Base-by-base conservation (phyloP, 2,797 vertebrate species). In the Phoxinus dragarum region DNA sequence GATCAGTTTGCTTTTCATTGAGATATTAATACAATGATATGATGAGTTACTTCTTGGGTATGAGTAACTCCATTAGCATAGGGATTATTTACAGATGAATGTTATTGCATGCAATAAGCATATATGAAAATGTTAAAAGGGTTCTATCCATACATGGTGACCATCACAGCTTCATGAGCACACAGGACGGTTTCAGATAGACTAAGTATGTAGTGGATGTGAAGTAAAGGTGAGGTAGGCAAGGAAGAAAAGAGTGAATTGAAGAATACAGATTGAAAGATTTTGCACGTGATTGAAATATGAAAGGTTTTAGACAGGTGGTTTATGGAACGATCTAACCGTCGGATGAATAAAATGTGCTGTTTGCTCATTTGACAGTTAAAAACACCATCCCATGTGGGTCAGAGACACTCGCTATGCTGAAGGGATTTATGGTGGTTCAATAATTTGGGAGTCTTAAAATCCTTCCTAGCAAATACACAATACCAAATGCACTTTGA, bases 401-500 rank as follows among this genome's bases (percentile, higher is more conserved):
- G 42, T 68, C 21, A 36, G 40, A 12, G 66, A 23, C 10, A 27
- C 47, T 81, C 19, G 49, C 88, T 85, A 84, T 73, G 27, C 90
- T 85, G 81, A 73, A 44, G 67, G 31, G n/a, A 52, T 74, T 82
- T 66, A 34, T 66, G 14, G 31, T 16, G 27, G 27, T 17, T 17
- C 68, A 38, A 21, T 74, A 2, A 52, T 72, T 49, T 67, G 61
- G 75, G 42, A 85, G 72, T 69, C 21, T 56, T 81, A 10, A 19
- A 84, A 66, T 61, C 73, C 36, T 69, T 72, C 42, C 47, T 47
- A 52, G 68, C 74, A 47, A 86, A 84, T 61, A 69, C 52, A 82
- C 16, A 27, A 85, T 27, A 31, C 44, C 44, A 88, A 94, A 97
- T 97, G 97, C 98, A 98, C 97, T 99, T 96, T 98, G 96, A 96